Evolutionary conservation across 2,888 invertebrate genomes (phyloP).

Genomic region (Idaea biselata): DNA sequence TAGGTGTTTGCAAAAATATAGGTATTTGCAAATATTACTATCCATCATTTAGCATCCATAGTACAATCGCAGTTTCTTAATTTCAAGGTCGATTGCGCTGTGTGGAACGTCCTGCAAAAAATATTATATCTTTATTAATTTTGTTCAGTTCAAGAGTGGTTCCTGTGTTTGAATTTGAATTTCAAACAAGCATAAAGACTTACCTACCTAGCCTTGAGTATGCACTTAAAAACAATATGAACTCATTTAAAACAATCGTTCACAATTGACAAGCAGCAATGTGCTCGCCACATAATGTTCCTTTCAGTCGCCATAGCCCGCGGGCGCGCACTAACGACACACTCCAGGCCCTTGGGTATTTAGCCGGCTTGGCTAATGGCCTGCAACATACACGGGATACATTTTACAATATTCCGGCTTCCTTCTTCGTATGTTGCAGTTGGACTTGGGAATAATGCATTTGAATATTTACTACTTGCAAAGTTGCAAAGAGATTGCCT

Average conservation of each 20-base stretch:
- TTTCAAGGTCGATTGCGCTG: no score
- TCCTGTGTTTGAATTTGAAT: neutral
- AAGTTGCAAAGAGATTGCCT: no score
- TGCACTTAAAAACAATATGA: neutral
- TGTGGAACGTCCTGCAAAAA: no score
- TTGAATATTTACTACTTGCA: neutral
- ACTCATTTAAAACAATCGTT: neutral
- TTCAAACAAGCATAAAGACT: neutral
- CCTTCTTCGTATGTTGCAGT: neutral
- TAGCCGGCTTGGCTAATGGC: neutral
- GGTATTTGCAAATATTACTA: no score
- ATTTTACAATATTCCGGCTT: neutral
- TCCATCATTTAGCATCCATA: no score
- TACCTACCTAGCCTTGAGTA: neutral
- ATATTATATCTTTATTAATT: no score
- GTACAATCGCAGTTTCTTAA: no score
- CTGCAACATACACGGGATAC: neutral
- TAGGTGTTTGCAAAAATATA: no score
- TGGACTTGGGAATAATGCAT: neutral
- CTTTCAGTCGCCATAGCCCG: slow-evolving; percentile 28
- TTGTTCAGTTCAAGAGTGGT: no score
- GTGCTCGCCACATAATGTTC: slow-evolving; percentile 9
- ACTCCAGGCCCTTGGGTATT: slow-evolving; percentile 13
- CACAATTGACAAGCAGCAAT: neutral
- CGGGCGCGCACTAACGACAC: slow-evolving; percentile 51